Conservation (phyloP, 1,140 invertebrate genomes). For the Lepeophtheirus salmonis region DNA sequence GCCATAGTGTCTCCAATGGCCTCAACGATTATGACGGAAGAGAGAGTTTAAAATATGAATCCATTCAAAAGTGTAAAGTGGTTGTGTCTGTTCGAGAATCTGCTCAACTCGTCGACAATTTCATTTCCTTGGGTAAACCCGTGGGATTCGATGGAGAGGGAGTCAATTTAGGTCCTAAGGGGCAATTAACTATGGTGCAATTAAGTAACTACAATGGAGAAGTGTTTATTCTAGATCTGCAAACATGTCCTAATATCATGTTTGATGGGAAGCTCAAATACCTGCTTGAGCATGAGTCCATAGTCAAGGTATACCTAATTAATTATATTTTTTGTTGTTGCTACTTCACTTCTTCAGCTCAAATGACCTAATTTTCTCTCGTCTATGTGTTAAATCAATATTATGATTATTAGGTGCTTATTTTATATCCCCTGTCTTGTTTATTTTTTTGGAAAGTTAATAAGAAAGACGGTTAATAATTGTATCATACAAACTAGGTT, state of each 20-base stretch:
- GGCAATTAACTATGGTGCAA: slow-evolving; percentile 62
- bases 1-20: background rate
- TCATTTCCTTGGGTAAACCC: slow-evolving; percentile 33
- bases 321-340: too few species aligned
- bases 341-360: too few species aligned
- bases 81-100: slow-evolving; percentile 55
- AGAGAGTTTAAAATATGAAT: slow-evolving; percentile 54
- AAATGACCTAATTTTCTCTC: slow-evolving; percentile 3
- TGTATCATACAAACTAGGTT: too few species aligned
- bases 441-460: too few species aligned
- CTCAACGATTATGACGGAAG: slow-evolving; percentile 23
- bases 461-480: too few species aligned
- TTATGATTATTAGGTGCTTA: too few species aligned
- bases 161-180: slow-evolving; percentile 64
- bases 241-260: slow-evolving; percentile 59
- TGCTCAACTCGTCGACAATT: slow-evolving; percentile 46
- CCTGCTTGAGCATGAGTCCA: slow-evolving; percentile 53
- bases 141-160: slow-evolving; percentile 75
- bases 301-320: slow-evolving; percentile 84
- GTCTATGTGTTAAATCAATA: slow-evolving; percentile 8
- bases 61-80: slow-evolving; percentile 56
- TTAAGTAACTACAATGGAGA: slow-evolving; percentile 55
- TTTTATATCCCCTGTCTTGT: too few species aligned
- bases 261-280: slow-evolving; percentile 52
- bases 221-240: slow-evolving; percentile 69